Evolutionary conservation across 2,113 vertebrate species (phyloP).

Genomic region (Vulpes ferrilata): DNA sequence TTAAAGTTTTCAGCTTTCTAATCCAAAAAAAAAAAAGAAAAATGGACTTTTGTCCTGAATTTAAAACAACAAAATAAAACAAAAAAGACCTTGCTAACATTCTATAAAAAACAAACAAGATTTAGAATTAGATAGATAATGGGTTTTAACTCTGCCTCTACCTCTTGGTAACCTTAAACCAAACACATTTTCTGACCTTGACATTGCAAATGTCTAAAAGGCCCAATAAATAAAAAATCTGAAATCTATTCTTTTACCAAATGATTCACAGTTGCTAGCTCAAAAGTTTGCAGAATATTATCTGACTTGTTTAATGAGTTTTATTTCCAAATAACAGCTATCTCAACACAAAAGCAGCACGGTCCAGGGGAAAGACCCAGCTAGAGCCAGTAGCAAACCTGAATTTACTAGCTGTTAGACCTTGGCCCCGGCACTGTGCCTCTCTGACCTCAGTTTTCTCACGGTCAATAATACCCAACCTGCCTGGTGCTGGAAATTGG

Average conservation of each 20-base stretch:
- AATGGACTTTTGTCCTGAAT: not conserved
- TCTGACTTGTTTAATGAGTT: not conserved
- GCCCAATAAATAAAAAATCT: conserved; percentile 4
- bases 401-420: not conserved
- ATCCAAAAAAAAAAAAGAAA: not conserved
- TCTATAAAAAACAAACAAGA: not conserved
- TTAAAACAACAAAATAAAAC: not conserved
- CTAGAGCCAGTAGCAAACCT: not conserved
- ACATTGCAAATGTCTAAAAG: not conserved
- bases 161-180: not conserved
- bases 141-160: not conserved
- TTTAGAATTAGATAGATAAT: not conserved
- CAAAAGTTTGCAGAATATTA: not conserved
- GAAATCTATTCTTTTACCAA: conserved; percentile 9
- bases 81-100: not conserved
- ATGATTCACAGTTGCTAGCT: not conserved
- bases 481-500: not conserved
- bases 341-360: not conserved
- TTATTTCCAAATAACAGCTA: conserved; percentile 43
- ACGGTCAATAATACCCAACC: not conserved
- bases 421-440: not conserved
- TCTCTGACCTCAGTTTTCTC: not conserved
- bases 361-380: not conserved
- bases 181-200: conserved; percentile 28
- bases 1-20: conserved; percentile 5